Conservation (phyloP, 2,113 vertebrate species). For the Austrofundulus limnaeus region DNA sequence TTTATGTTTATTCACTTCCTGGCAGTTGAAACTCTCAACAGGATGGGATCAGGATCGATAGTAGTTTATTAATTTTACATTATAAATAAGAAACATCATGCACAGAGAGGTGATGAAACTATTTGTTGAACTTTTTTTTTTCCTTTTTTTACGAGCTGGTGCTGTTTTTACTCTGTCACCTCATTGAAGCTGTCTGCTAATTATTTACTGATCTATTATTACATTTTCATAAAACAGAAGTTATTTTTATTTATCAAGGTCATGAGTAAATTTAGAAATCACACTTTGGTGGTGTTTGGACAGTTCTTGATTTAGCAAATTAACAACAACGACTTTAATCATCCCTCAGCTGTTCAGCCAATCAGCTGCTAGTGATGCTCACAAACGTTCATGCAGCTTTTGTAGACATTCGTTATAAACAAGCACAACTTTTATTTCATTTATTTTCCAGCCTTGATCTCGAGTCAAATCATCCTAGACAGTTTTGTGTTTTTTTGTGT, state of each 20-base stretch:
- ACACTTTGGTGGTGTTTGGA: not conserved
- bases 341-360: not conserved
- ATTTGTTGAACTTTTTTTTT: no score
- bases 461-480: no score
- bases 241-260: slow-evolving; percentile 22
- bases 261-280: slow-evolving; percentile 10
- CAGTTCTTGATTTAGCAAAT: not conserved
- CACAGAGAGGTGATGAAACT: no score
- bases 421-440: no score
- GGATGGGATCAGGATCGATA: not conserved
- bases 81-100: not conserved
- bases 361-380: not conserved
- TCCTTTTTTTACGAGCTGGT: no score
- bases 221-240: slow-evolving; percentile 26
- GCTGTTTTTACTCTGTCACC: not conserved
- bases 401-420: not conserved
- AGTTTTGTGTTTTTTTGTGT: no score
- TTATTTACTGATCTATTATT: slow-evolving; percentile 40
- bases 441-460: no score
- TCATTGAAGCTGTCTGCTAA: slow-evolving; percentile 1
- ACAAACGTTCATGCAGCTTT: not conserved
- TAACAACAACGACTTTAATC: not conserved
- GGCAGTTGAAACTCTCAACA: not conserved
- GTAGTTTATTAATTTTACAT: slow-evolving; percentile 1
- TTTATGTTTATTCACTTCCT: not conserved